Evolutionary conservation across 2,888 invertebrate species (phyloP), one percentile per base, ranked within the genome.

Genomic region (Bhutanitis thaidina): DNA sequence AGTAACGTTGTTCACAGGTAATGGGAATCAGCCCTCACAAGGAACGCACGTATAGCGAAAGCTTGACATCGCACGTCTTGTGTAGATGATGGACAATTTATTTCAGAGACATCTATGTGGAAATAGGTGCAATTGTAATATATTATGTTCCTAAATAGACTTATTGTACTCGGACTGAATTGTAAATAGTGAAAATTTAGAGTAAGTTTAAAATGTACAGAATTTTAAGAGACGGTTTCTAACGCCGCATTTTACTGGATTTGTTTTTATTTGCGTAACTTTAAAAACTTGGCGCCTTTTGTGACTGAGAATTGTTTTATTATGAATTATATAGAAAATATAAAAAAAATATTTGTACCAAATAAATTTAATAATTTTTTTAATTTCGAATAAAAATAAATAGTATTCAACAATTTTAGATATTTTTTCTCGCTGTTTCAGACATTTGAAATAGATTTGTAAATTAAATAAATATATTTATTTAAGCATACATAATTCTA

Each of bases 1-100:
- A 10, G 29, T 9, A 10, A 7, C 29, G 30, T 74, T 74, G 64
- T 69, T 82, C 71, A 57, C 82, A 87, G 87, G 85, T 77, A 84
- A 76, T 57, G 71, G 75, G 46, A 74, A 64, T 49, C 78, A 76
- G 56, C 70, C 81, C n/a, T 64, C 81, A 1, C 86, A 83, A 59
- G 87, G 75, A 25, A 87, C 86, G 49, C 85, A 86, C 58, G 87
- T 87, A 59, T 87, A 84, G 69, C 65, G 51, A 61, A 61, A 55
- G 60, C 34, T 44, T 34, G 10, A 44, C 38, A 48, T 41, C 16
- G 38, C 15, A 41, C 34, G 48, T 49, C 32, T 41, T 25, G 47
- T 43, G 34, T 47, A 25, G 29, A 36, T 30, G 27, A n/a, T 38
- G 39, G 9, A 46, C 44, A 46, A 41, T 44, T 38, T 43, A 48